Base-by-base conservation (phyloP, 2,888 invertebrate genomes). In the Sphinx pinastri region DNA sequence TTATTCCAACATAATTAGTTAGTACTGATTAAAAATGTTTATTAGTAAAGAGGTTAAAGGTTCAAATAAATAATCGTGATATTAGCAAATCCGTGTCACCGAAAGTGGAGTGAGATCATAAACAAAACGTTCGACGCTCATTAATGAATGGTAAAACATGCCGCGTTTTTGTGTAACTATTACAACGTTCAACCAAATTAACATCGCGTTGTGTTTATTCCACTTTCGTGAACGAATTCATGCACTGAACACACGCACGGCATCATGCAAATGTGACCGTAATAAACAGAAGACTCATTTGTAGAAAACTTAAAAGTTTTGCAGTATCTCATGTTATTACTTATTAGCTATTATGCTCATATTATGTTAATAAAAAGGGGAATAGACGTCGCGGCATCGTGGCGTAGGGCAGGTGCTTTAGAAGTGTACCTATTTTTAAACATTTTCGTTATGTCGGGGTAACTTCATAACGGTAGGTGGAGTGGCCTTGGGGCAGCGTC, bases 191-290 rank as follows among this genome's bases (percentile, higher is more conserved):
- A 84, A 77, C 80, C 81, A 82, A 70, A 71, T 69, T 73, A 74
- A 75, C 76, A 74, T 77, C 75, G 75, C 75, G 19, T 55, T 19
- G 19, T 55, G 77, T 76, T 77, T 77, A 81, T 81, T 79, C 79
- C 79, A 84, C 80, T 83, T 83, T 81, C 80, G 79, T 81, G 78
- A 79, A 82, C 79, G 76, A 82, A 83, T 81, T 82, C 84, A 83
- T 81, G 80, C 79, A 79, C 77, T 71, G 74, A 67, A 68, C 76
- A 76, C 83, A 83, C 82, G 83, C 83, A 63, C 49, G 45, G 25
- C 57, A 72, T 60, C 52, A 69, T 38, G 52, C 60, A 60, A 16
- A 69, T 59, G 12, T n/a, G 52, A 25, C 13, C 8, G 49, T 2
- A 49, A 8, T 19, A 49, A 63, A 63, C 49, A 49, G 63, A 63